phyloP scores from a whole-genome alignment of 2,113 vertebrate species.

The Chelonoidis abingdonii region DNA sequence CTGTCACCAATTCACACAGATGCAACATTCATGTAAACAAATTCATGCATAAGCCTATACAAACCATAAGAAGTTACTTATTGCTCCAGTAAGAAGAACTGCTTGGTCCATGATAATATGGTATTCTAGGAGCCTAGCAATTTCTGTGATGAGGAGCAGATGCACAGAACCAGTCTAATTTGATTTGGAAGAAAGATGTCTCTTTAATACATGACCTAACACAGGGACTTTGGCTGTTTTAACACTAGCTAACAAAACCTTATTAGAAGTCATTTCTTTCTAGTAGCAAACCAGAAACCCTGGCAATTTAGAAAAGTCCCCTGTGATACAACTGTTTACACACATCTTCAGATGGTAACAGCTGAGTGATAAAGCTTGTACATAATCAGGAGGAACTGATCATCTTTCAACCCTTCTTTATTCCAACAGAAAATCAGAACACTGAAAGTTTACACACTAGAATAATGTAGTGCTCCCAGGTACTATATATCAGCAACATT shows the following conservation, averaged over 20 bases:
- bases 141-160: constrained; percentile 46
- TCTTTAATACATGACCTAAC: neutral
- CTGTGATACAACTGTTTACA: neutral
- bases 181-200: neutral
- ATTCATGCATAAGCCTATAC: neutral
- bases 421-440: constrained; percentile 7
- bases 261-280: neutral
- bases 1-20: neutral
- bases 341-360: neutral
- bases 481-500: neutral
- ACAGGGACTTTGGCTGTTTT: neutral
- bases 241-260: accelerated
- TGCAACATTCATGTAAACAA: neutral
- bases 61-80: constrained; percentile 3
- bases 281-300: neutral
- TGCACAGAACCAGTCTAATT: constrained; percentile 27
- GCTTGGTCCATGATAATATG: neutral
- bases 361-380: neutral
- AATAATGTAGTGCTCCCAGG: neutral
- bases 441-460: neutral
- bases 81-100: constrained; percentile 68
- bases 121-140: neutral
- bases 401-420: neutral
- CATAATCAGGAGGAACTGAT: neutral
- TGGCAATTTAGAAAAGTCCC: accelerated